Evolutionary conservation across 2,797 vertebrate genomes (phyloP).

Genomic region (Gallirallus australis): DNA sequence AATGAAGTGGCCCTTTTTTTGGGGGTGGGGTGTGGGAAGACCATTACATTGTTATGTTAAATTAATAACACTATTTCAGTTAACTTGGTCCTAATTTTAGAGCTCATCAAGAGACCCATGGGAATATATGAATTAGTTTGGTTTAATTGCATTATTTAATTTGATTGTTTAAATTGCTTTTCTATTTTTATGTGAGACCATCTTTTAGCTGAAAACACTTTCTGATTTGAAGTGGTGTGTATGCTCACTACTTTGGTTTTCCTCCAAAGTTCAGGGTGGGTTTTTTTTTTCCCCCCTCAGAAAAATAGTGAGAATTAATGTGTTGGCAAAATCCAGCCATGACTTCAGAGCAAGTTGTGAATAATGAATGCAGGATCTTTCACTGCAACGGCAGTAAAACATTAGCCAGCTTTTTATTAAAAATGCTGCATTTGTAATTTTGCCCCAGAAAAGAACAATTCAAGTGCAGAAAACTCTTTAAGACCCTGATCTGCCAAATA

Average conservation of each 20-base stretch:
- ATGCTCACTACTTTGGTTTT: constrained; percentile 10
- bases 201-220: neutral
- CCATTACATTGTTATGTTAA: neutral
- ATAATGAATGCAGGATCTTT: constrained; percentile 36
- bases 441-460: neutral
- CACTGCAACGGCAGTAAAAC: neutral
- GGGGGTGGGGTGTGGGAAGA: neutral
- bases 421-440: neutral
- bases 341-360: constrained; percentile 35
- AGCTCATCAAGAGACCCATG: neutral
- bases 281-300: neutral
- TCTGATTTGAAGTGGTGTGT: neutral
- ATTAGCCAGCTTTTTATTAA: constrained; percentile 11
- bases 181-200: neutral
- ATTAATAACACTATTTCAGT: neutral
- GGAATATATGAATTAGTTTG: constrained; percentile 14
- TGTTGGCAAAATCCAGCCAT: constrained; percentile 30
- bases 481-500: accelerated
- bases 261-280: neutral
- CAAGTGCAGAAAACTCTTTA: neutral
- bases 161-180: constrained; percentile 41
- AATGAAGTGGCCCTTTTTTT: neutral
- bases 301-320: constrained; percentile 48
- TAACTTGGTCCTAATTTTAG: neutral
- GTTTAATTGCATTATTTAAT: constrained; percentile 63